A percentile compares a stretch with the other conserved stretches of the same genome.
These are phyloP conservation scores for Spheniscus mendiculus DNA, from an alignment of 2,113 vertebrate species.

Conservation along the genomic window DNA sequence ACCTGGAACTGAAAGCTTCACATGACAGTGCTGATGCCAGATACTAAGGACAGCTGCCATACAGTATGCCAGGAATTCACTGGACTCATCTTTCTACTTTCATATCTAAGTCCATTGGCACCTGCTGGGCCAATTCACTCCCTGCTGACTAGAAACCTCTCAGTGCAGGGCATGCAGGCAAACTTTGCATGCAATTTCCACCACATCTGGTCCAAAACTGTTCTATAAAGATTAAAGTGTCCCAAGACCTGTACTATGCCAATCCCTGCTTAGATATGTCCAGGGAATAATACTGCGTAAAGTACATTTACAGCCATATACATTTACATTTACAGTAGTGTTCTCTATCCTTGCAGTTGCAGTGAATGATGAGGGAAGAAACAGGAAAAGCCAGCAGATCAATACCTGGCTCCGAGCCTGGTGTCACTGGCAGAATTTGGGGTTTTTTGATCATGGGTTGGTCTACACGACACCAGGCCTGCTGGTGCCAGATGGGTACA, in stretches of 20 bases:
- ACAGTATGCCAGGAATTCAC: background rate
- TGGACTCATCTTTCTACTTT: background rate
- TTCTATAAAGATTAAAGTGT: background rate
- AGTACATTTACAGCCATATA: background rate
- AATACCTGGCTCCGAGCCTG: too few species aligned
- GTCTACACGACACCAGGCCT: too few species aligned
- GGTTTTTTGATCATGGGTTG: too few species aligned
- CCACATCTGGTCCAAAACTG: background rate
- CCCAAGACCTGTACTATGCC: background rate
- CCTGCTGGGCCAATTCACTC: background rate
- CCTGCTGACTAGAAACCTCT: background rate
- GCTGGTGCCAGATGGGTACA: too few species aligned
- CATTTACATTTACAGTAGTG: too few species aligned
- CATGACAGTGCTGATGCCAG: fast-evolving
- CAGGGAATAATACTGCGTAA: background rate
- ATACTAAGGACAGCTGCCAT: background rate
- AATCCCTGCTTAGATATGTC: background rate
- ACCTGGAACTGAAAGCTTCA: background rate
- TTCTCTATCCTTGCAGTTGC: too few species aligned
- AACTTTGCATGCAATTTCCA: background rate
- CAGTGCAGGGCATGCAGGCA: background rate
- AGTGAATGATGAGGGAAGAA: too few species aligned
- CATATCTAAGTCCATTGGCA: background rate
- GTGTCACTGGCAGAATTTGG: too few species aligned
- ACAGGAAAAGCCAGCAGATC: too few species aligned